Evolutionary conservation across 2,888 invertebrate species (phyloP).

Genomic region (Caprella mutica): DNA sequence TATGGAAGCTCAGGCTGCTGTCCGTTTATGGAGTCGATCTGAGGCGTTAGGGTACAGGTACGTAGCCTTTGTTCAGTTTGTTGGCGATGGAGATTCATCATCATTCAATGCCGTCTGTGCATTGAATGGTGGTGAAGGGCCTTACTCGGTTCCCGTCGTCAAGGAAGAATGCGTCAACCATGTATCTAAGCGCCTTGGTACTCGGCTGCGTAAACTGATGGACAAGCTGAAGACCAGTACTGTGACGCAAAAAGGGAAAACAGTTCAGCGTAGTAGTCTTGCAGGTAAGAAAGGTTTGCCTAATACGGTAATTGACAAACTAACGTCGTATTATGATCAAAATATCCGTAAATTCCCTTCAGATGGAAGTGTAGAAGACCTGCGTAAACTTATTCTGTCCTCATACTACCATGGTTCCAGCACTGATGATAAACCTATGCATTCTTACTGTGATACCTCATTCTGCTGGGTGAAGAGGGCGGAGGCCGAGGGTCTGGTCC

Average conservation of each 20-base stretch:
- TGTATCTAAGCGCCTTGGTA: slow-evolving; percentile 27
- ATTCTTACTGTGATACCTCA: not conserved
- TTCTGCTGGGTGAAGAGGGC: slow-evolving; percentile 5
- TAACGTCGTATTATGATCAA: slow-evolving; percentile 3
- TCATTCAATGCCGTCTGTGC: not conserved
- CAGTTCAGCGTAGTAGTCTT: not conserved
- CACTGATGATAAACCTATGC: slow-evolving; percentile 1
- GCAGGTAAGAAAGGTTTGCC: slow-evolving; percentile 14
- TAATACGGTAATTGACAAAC: slow-evolving; percentile 2
- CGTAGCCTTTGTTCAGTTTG: no score
- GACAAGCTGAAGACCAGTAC: slow-evolving; percentile 11
- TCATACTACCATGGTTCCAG: not conserved
- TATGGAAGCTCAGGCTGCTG: slow-evolving; percentile 5
- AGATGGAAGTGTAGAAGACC: not conserved
- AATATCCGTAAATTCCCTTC: not conserved
- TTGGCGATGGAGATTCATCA: slow-evolving; percentile 6
- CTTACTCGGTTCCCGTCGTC: not conserved
- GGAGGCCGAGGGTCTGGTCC: not conserved
- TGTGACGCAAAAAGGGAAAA: slow-evolving; percentile 3
- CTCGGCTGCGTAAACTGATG: slow-evolving; percentile 17
- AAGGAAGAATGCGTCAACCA: no score
- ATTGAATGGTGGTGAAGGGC: slow-evolving; percentile 7
- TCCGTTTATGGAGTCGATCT: not conserved
- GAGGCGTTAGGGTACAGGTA: no score
- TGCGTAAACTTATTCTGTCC: not conserved